Evolutionary conservation across 2,113 vertebrate genomes (phyloP).

Genomic region (Callospermophilus lateralis): DNA sequence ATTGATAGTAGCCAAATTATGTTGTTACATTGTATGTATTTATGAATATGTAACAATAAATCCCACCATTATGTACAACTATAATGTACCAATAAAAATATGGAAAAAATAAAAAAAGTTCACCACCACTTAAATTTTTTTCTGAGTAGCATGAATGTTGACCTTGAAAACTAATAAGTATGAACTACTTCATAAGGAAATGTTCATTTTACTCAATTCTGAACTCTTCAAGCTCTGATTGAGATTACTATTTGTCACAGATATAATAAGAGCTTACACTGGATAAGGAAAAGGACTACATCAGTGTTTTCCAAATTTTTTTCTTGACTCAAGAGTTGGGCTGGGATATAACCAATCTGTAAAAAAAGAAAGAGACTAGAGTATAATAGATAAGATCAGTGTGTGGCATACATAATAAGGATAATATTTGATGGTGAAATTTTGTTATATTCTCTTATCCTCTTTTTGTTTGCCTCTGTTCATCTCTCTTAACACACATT

Average conservation of each 20-base stretch:
- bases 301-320: slow-evolving; percentile 12
- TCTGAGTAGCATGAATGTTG: slow-evolving; percentile 25
- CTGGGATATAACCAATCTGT: background rate
- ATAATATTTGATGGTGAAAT: slow-evolving; percentile 48
- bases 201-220: background rate
- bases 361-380: slow-evolving; percentile 26
- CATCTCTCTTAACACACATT: background rate
- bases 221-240: background rate
- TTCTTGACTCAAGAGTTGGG: background rate
- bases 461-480: background rate
- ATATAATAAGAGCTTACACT: background rate
- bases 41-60: too few relatives aligned
- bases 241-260: slow-evolving; percentile 6
- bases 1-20: too few relatives aligned
- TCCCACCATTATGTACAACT: too few relatives aligned
- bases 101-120: background rate
- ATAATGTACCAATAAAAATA: too few relatives aligned
- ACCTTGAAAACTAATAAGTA: slow-evolving; percentile 49
- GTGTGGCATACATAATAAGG: background rate
- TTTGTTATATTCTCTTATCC: background rate
- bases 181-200: slow-evolving; percentile 18
- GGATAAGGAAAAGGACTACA: background rate
- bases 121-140: slow-evolving; percentile 56
- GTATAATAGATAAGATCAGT: slow-evolving; percentile 21
- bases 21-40: too few relatives aligned